Conservation (phyloP, 2,888 invertebrate species). For the Tromatobia lineatoria region DNA sequence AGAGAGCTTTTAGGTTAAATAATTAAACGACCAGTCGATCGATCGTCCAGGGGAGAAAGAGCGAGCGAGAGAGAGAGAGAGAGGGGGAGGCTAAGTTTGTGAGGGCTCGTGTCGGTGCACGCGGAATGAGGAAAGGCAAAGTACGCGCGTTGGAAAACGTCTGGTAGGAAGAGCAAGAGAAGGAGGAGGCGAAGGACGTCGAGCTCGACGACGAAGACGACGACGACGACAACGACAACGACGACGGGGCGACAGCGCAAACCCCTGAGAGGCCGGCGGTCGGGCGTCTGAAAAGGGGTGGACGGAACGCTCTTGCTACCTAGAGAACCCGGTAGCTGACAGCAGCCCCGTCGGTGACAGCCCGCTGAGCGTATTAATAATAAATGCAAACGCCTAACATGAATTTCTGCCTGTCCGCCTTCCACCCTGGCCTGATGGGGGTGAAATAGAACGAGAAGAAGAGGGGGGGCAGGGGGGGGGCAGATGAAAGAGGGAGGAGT, state of each 20-base stretch:
- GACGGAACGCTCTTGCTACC: constrained; percentile 46
- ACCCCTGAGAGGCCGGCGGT: constrained; percentile 70
- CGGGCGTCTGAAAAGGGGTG: constrained; percentile 66
- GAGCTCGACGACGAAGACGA: constrained; percentile 60
- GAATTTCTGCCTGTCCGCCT: constrained; percentile 79
- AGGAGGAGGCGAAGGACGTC: constrained; percentile 60
- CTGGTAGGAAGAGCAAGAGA: constrained; percentile 58
- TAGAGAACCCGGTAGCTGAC: constrained; percentile 79
- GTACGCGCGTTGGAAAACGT: constrained; percentile 53
- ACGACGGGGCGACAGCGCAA: constrained; percentile 60
- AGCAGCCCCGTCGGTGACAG: constrained; percentile 80
- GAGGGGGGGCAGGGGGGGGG: not conserved
- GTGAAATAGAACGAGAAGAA: constrained; percentile 28
- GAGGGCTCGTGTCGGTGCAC: constrained; percentile 61
- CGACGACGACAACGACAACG: constrained; percentile 59
- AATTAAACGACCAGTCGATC: constrained; percentile 76
- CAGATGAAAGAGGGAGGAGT: constrained; percentile 35
- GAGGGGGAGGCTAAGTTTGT: constrained; percentile 49
- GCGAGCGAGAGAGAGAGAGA: not conserved
- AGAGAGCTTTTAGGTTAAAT: constrained; percentile 76
- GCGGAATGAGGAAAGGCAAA: constrained; percentile 63
- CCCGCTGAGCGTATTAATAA: constrained; percentile 83
- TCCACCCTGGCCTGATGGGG: constrained; percentile 48
- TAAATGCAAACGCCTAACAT: constrained; percentile 84
- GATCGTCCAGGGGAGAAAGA: constrained; percentile 68